These are phyloP conservation scores for Salvelinus sp. DNA, from an alignment of 2,113 vertebrate species.

Conservation along the genomic window DNA sequence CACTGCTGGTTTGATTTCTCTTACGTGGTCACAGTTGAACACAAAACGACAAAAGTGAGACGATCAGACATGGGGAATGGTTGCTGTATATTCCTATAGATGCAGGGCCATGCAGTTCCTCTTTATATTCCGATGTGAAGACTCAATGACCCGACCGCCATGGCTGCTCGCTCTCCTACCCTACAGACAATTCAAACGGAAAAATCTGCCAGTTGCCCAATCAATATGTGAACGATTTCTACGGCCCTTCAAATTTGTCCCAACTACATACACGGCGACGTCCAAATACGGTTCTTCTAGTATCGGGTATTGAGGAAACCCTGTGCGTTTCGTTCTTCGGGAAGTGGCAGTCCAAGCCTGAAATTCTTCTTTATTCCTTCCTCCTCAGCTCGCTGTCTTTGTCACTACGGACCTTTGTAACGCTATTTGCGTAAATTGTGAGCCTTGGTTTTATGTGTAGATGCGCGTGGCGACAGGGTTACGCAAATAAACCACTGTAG, in stretches of 20 bases:
- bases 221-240: conserved; percentile 44
- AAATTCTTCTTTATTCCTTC: conserved; percentile 71
- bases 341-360: conserved; percentile 40
- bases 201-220: conserved; percentile 65
- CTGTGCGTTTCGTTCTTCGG: conserved; percentile 9
- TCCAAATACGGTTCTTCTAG: conserved; percentile 43
- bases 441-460: neutral
- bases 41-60: conserved; percentile 29
- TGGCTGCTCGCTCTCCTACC: conserved; percentile 77
- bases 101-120: conserved; percentile 47
- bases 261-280: conserved; percentile 31
- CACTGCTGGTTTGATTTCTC: conserved; percentile 31
- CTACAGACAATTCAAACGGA: conserved; percentile 66
- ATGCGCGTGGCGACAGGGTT: conserved; percentile 29
- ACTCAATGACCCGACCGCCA: conserved; percentile 77
- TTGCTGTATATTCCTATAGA: conserved; percentile 28
- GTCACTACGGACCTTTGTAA: conserved; percentile 68
- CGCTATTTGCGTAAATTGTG: conserved; percentile 59
- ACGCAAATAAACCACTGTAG: conserved; percentile 40
- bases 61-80: conserved; percentile 9
- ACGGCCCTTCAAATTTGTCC: conserved; percentile 15
- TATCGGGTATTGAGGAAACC: conserved; percentile 13
- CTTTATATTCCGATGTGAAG: conserved; percentile 78
- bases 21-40: conserved; percentile 24
- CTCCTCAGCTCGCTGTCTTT: conserved; percentile 78